Evolutionary conservation across 2,888 invertebrate genomes (phyloP).

Genomic region (Polyommatus icarus): DNA sequence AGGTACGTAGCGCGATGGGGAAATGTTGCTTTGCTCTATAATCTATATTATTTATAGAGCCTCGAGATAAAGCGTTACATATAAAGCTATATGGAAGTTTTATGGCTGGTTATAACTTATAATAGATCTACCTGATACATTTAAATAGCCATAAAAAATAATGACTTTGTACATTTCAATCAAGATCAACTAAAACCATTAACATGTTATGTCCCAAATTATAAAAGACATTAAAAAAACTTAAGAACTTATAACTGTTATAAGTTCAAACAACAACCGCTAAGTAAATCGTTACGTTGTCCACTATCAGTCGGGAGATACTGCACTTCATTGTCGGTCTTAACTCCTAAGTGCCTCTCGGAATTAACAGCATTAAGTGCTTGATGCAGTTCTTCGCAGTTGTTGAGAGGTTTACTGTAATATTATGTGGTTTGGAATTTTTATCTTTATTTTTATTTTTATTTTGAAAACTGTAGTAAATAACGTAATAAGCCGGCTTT

Average conservation of each 20-base stretch:
- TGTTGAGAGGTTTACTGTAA: conserved; percentile 4
- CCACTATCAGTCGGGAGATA: conserved; percentile 17
- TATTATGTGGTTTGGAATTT: background rate
- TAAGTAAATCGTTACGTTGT: background rate
- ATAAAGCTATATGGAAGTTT: background rate
- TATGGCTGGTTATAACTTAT: background rate
- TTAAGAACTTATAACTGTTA: background rate
- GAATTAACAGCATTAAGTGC: conserved; percentile 18
- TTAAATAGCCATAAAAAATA: background rate
- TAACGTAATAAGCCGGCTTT: background rate
- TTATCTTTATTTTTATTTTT: background rate
- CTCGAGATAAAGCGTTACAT: no score
- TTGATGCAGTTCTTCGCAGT: conserved; percentile 13
- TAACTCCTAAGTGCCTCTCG: conserved; percentile 14
- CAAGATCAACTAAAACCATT: no score
- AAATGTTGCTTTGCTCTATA: no score
- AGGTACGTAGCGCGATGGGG: no score
- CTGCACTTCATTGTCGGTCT: conserved; percentile 28
- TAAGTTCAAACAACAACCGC: conserved; percentile 1
- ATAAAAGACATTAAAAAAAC: background rate
- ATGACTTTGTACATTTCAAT: no score
- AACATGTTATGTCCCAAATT: background rate
- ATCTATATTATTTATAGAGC: no score
- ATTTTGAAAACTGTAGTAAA: background rate
- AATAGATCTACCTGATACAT: background rate